Evolutionary conservation across 2,113 vertebrate genomes (phyloP).

Genomic region (Thryonomys swinderianus): DNA sequence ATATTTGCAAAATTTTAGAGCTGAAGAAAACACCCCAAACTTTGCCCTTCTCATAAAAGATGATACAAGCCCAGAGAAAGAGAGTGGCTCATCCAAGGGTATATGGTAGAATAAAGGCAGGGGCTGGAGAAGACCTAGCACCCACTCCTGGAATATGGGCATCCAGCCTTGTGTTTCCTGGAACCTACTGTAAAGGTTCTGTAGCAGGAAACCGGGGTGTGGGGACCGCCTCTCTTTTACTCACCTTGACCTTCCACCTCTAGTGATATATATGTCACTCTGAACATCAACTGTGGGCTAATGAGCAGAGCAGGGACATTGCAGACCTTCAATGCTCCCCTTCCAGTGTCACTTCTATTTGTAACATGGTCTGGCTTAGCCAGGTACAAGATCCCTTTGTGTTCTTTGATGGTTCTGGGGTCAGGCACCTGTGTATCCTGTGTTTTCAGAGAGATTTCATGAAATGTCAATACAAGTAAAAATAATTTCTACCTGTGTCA

Average conservation of each 20-base stretch:
- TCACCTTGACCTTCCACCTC: background rate
- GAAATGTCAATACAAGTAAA: background rate
- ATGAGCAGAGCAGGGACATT: rapidly evolving
- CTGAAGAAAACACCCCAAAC: background rate
- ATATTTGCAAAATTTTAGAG: background rate
- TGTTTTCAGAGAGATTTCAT: background rate
- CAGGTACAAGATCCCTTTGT: background rate
- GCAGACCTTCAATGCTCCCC: background rate
- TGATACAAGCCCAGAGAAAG: background rate
- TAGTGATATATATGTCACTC: background rate
- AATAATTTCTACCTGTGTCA: background rate
- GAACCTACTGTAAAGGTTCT: background rate
- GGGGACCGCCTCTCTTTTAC: background rate
- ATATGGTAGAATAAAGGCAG: background rate
- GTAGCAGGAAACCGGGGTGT: background rate
- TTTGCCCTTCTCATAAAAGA: background rate
- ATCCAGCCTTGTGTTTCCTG: background rate
- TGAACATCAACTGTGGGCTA: background rate
- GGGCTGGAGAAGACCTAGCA: background rate
- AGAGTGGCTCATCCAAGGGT: background rate
- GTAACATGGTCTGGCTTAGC: background rate
- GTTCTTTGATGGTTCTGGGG: background rate
- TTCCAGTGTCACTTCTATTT: background rate
- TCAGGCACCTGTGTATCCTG: background rate
- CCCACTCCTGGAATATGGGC: background rate